phyloP scores from a whole-genome alignment of 1,140 invertebrate species.

The Drosophila ercepeae region DNA sequence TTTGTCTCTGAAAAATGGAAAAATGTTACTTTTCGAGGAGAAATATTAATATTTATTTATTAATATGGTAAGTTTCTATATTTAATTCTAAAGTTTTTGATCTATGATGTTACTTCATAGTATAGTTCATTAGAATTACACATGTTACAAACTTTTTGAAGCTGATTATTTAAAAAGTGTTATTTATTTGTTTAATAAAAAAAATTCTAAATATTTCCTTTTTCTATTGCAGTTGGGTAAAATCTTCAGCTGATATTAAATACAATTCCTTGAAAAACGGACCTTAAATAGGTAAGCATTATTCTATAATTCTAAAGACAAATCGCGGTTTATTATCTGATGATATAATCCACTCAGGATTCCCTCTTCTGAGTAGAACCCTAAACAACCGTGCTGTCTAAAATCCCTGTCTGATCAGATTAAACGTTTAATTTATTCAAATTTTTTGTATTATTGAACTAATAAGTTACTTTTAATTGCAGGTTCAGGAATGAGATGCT shows the following conservation, averaged over 20 bases:
- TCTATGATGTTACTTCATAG: slow-evolving; percentile 66
- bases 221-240: slow-evolving; percentile 14
- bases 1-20: too few relatives aligned
- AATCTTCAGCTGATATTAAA: not conserved
- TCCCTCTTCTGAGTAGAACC: slow-evolving; percentile 83
- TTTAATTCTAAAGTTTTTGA: not conserved
- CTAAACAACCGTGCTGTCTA: slow-evolving; percentile 79
- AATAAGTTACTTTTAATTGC: not conserved
- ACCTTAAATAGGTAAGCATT: not conserved
- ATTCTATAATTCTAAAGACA: not conserved
- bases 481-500: not conserved
- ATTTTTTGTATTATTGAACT: not conserved
- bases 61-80: slow-evolving; percentile 5
- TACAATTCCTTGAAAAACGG: not conserved
- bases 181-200: not conserved
- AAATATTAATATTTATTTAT: fast-evolving
- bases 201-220: not conserved
- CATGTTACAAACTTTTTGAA: slow-evolving; percentile 74
- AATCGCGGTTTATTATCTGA: not conserved
- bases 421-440: not conserved
- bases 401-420: slow-evolving; percentile 60
- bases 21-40: not conserved
- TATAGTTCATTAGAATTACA: slow-evolving; percentile 80
- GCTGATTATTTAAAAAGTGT: slow-evolving; percentile 37
- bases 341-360: slow-evolving; percentile 59